Percentiles rank a stretch among this genome's conserved stretches.
These are phyloP conservation scores for Sternotherus odoratus DNA, from an alignment of 2,797 vertebrate species.

Conservation along the genomic window DNA sequence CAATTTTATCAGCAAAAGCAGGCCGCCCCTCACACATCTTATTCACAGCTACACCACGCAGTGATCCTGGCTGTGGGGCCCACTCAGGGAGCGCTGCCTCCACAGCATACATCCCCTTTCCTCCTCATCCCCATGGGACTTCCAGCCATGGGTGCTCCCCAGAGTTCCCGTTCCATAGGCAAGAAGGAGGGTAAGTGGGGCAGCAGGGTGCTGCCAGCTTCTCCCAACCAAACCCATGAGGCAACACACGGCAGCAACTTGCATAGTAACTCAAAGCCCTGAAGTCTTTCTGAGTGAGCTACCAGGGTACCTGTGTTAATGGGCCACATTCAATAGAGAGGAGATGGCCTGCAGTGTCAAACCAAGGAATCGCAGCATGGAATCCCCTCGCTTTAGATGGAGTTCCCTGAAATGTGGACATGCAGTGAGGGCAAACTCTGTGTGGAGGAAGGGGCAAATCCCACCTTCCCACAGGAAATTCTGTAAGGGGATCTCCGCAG, in stretches of 20 bases:
- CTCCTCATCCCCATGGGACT: no score
- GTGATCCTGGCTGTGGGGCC: accelerated
- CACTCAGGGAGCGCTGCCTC: no score
- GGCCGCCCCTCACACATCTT: background rate
- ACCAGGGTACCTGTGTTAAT: background rate
- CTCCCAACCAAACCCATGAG: no score
- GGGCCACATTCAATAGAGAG: background rate
- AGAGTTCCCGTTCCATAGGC: no score
- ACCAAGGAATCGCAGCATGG: background rate
- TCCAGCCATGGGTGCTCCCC: no score
- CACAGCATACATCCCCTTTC: no score
- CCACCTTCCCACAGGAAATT: no score
- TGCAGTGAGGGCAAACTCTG: background rate
- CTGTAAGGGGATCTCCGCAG: no score
- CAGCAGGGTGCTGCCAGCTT: no score
- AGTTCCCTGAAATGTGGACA: background rate
- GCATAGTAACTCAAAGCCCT: no score
- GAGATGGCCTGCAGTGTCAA: background rate
- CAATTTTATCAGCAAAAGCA: background rate
- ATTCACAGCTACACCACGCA: background rate
- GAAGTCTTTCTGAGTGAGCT: background rate
- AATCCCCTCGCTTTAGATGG: background rate
- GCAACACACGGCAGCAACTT: no score
- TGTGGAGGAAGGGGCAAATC: background rate
- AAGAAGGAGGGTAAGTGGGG: no score